phyloP scores from a whole-genome alignment of 2,113 vertebrate genomes.

The Uropsilus gracilis region DNA sequence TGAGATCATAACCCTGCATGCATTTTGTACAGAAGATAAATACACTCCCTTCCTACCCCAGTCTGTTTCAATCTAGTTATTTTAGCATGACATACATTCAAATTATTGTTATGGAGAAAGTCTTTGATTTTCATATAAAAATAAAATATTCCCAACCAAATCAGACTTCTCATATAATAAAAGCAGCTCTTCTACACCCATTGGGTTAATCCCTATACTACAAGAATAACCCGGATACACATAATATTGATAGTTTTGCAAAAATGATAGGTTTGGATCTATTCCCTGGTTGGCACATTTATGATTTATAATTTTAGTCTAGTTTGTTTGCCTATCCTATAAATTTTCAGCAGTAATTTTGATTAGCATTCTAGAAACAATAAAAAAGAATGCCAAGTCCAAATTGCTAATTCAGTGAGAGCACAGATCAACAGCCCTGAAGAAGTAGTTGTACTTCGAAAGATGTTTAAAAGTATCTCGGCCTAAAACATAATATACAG shows the following conservation, averaged over 20 bases:
- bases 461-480: constrained; percentile 77
- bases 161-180: not conserved
- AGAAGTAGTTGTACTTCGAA: constrained; percentile 66
- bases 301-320: constrained; percentile 73
- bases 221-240: not conserved
- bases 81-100: constrained; percentile 61
- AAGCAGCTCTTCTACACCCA: not conserved
- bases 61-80: constrained; percentile 52
- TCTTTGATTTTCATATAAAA: constrained; percentile 24
- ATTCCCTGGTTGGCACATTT: constrained; percentile 15
- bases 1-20: constrained; percentile 51
- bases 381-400: constrained; percentile 53
- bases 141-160: constrained; percentile 19
- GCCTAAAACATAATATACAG: not conserved
- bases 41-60: not conserved
- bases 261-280: constrained; percentile 40
- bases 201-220: not conserved
- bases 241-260: not conserved
- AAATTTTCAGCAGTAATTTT: constrained; percentile 70
- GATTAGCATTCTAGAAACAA: constrained; percentile 60
- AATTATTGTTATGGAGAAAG: constrained; percentile 52
- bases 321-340: constrained; percentile 64
- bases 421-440: constrained; percentile 78
- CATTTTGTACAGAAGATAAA: constrained; percentile 61
- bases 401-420: constrained; percentile 71